These are phyloP conservation scores for Tenthredo notha DNA, from an alignment of 2,888 invertebrate species.

Conservation along the genomic window DNA sequence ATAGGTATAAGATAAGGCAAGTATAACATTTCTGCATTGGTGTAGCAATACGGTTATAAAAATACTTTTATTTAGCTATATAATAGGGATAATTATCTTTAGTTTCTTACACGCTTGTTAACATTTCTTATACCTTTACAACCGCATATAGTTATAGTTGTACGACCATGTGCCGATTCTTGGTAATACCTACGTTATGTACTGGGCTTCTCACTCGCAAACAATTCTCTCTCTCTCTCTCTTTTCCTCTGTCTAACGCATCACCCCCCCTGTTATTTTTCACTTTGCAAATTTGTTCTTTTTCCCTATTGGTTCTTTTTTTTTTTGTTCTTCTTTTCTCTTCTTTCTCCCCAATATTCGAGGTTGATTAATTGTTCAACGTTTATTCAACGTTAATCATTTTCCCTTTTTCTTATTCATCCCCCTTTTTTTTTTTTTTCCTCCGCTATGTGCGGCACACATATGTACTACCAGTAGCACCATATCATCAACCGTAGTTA, in stretches of 20 bases:
- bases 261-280: not conserved
- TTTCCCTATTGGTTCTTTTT: not conserved
- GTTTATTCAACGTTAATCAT: constrained; percentile 22
- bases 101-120: constrained; percentile 68
- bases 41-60: not conserved
- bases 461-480: not conserved
- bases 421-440: no score
- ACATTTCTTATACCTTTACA: constrained; percentile 55
- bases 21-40: not conserved
- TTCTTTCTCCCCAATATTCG: not conserved
- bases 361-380: constrained; percentile 18
- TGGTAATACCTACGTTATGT: not conserved
- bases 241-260: not conserved
- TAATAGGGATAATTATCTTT: constrained; percentile 66
- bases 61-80: not conserved
- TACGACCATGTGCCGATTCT: constrained; percentile 42
- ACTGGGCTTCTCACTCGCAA: constrained; percentile 26
- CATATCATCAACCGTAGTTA: not conserved
- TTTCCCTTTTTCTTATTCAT: not conserved
- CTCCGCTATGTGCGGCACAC: not conserved
- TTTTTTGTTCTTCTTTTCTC: not conserved
- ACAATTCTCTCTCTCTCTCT: not conserved
- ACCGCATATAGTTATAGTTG: not conserved
- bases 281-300: constrained; percentile 23
- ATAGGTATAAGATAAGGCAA: not conserved